Conservation (phyloP, 2,888 invertebrate species). For the Erebia aethiops region DNA sequence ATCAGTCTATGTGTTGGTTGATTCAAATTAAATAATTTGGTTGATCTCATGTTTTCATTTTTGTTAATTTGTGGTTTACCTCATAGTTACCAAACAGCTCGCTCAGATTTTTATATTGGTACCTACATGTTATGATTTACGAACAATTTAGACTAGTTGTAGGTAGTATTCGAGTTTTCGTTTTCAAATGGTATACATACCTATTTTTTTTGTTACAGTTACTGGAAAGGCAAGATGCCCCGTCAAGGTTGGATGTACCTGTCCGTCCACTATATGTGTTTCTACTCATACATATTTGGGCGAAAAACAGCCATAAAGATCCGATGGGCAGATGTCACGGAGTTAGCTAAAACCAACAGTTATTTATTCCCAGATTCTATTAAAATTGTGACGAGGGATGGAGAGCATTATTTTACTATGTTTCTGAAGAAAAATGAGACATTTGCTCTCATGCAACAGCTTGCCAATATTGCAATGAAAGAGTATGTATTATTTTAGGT, state of each 20-base stretch:
- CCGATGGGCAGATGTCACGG: slow-evolving; percentile 95
- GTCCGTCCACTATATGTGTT: slow-evolving; percentile 97
- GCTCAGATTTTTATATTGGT: no score
- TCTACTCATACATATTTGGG: slow-evolving; percentile 97
- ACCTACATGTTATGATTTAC: no score
- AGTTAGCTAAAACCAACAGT: slow-evolving; percentile 89
- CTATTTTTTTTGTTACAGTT: slow-evolving; percentile 82
- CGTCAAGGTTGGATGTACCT: slow-evolving; percentile 98
- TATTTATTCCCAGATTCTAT: slow-evolving; percentile 93
- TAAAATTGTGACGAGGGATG: slow-evolving; percentile 92
- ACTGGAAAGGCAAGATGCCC: slow-evolving; percentile 95
- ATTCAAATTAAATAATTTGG: no score
- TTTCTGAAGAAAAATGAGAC: slow-evolving; percentile 95
- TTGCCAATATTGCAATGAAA: slow-evolving; percentile 98
- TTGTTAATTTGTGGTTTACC: no score
- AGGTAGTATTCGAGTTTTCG: no score
- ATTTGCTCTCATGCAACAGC: slow-evolving; percentile 95
- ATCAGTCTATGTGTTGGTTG: no score
- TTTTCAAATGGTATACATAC: no score
- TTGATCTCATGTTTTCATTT: no score
- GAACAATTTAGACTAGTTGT: no score
- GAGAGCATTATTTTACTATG: slow-evolving; percentile 95
- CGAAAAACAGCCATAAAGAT: slow-evolving; percentile 94
- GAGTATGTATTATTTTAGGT: slow-evolving; percentile 76
- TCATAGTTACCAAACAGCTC: no score